Evolutionary conservation across 1,140 invertebrate genomes (phyloP), one percentile per base, ranked within the genome.

Genomic region (Copidosoma floridanum): DNA sequence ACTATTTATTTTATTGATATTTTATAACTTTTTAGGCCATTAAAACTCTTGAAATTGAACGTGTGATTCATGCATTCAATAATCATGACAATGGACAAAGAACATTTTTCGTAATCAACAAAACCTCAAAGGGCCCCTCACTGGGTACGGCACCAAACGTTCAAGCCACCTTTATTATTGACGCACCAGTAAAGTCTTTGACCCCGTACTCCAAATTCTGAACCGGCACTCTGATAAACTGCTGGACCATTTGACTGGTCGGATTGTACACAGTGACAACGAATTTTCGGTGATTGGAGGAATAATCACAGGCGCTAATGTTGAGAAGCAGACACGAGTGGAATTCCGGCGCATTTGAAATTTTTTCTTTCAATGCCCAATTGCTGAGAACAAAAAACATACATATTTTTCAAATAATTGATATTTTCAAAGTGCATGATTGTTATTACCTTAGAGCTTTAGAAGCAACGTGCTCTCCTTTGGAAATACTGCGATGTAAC

Each of bases 201-300:
- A 94, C 85, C 2, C 69, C 71, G 70, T 89, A 94, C 5, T 77
- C 75, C 10, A 74, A 71, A 40, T 80, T 82, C 1, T 72, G 66
- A 1, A 91, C 88, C 0, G 94, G 94, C 11, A 97, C 24, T 14
- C 89, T 81, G 10, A 94, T 80, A 65, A 85, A 87, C 38, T 85
- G 79, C 11, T 82, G 80, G 0, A 90, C 82, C 29, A 81, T 72
- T 35, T 86, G 83, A 51, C 88, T 88, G 8, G 91, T 68, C 0
- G 94, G 91, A 77, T 98, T 98, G 72, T 93, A 93, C 3, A 94
- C 68, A 0, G 88, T 86, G 0, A 93, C 81, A 1, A 87, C 73
- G 70, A 92, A 88, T 61, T 83, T 75, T 55, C 84, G 73, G 37
- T 81, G 78, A 4, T 71, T 72, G 73, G 94, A 91, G 1, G 86